Evolutionary conservation across 2,888 invertebrate species (phyloP), one percentile per base, ranked within the genome.

Genomic region (Bellardia pandia): DNA sequence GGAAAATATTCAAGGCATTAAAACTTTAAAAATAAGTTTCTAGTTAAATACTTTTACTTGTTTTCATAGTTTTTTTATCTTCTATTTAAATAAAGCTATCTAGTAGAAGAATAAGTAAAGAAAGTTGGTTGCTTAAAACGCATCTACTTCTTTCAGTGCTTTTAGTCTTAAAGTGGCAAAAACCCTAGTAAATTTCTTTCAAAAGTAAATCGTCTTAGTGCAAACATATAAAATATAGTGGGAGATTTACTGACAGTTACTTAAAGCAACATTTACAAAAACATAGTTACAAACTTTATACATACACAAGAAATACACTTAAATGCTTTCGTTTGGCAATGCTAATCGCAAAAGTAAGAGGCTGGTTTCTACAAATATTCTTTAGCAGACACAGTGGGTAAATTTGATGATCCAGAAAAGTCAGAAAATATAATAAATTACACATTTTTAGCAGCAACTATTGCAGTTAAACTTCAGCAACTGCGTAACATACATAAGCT

Each of bases 11-110:
- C 14, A 14, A 14, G 14, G 23, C 23, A 56, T 56, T 56, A 23
- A 60, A 60, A 60, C 1, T 45, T 45, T 11, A 45, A 45, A 11
- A 3, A 11, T 45, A 45, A 11, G 13, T 60, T 37, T 14, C 14
- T 8, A n/a, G n/a, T n/a, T n/a, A 60, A 60, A 60, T 60, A 60
- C 37, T 60, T 14, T n/a, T 60, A 60, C 33, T 37, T 60, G 7
- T 60, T 14, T 33, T 58, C 3, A 30, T 2, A 37, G 4, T 7
- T 0, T 11, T 14, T 14, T 33, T 60, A 2, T 14, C 30, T 14
- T 13, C 14, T 33, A 16, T 60, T 60, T 33, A 14, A 60, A 6
- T 1, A 33, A 60, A 60, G 1, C 60, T 14, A 14, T 1, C 4
- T 0, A 13, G 2, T 2, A 4, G 11, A 60, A 53, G 16, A 23